Percentiles rank a stretch among this genome's conserved stretches.
Evolutionary conservation across 2,888 invertebrate genomes (phyloP).

Genomic region (Lypha dubia): DNA sequence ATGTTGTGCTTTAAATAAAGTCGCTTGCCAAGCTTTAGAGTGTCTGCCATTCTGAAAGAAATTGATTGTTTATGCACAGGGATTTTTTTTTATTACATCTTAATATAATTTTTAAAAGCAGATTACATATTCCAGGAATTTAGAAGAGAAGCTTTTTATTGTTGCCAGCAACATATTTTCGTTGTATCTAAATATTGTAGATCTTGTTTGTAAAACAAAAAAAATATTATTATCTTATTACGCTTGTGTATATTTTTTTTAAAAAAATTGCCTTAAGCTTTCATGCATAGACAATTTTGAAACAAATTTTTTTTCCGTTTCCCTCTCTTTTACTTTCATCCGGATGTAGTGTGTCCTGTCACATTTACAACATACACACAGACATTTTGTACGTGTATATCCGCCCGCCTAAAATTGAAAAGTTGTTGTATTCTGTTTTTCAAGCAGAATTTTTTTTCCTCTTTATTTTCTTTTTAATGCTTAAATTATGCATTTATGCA

Average conservation of each 20-base stretch:
- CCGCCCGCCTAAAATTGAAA: constrained; percentile 33
- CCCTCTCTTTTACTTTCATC: background rate
- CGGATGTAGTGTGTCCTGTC: constrained; percentile 55
- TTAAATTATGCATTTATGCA: constrained; percentile 22
- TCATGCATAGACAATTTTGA: background rate
- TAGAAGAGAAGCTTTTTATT: background rate
- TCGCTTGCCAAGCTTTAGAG: background rate
- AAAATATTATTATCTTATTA: background rate
- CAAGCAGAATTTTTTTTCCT: background rate
- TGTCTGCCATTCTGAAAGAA: background rate
- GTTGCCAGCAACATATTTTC: background rate
- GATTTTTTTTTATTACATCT: background rate
- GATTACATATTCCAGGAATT: background rate
- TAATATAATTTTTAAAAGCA: background rate
- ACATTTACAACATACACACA: too few relatives aligned
- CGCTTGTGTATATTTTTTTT: background rate
- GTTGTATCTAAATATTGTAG: background rate
- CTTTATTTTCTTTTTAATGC: background rate
- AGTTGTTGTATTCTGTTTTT: constrained; percentile 19
- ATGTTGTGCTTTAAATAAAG: background rate
- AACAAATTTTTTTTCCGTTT: constrained; percentile 4
- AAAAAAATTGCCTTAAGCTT: background rate
- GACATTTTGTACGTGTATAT: constrained; percentile 45
- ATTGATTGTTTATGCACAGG: background rate
- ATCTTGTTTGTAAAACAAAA: background rate